phyloP scores from a whole-genome alignment of 2,797 vertebrate genomes.

The Eulemur coronatus region DNA sequence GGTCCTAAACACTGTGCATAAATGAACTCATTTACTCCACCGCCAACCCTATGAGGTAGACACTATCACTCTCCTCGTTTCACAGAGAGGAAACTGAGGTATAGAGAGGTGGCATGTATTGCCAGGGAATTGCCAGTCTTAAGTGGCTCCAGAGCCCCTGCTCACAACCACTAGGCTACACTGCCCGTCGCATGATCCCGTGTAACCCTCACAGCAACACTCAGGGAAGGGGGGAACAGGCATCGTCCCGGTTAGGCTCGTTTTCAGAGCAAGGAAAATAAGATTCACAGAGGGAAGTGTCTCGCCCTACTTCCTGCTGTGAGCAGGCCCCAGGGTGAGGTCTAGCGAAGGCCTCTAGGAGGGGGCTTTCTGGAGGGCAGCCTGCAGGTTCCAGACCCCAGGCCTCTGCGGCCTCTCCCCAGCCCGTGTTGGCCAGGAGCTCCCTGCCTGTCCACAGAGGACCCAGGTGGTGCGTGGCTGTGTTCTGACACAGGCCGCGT shows the following conservation, averaged over 20 bases:
- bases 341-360: neutral
- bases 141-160: neutral
- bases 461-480: conserved; percentile 43
- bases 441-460: conserved; percentile 55
- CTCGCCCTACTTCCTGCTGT: neutral
- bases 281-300: neutral
- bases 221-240: rapidly evolving
- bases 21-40: neutral
- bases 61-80: neutral
- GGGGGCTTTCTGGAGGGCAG: neutral
- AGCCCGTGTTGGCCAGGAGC: neutral
- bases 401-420: neutral
- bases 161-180: rapidly evolving
- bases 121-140: neutral
- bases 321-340: neutral
- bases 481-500: conserved; percentile 46
- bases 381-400: rapidly evolving
- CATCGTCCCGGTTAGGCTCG: neutral
- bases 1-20: neutral
- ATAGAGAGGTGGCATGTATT: neutral
- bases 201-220: neutral
- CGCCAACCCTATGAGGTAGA: rapidly evolving
- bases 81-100: conserved; percentile 11
- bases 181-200: neutral
- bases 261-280: neutral